These are phyloP conservation scores for Lasioglossum albipes DNA, from an alignment of 1,140 invertebrate genomes.

Conservation along the genomic window DNA sequence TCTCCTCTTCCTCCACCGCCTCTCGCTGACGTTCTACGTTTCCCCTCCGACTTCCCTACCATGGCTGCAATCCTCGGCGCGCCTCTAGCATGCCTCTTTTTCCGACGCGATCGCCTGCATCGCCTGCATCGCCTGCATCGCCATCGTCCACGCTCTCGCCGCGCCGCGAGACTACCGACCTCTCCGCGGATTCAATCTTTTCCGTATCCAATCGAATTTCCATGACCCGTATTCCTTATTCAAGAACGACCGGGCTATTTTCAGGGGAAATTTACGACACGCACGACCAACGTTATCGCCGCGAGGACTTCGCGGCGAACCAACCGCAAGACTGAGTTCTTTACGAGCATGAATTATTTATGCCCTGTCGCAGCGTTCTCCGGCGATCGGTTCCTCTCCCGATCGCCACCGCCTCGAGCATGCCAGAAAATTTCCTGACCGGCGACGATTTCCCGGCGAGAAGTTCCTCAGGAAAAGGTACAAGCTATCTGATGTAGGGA, in stretches of 20 bases:
- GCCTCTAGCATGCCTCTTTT: slow-evolving; percentile 31
- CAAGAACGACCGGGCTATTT: slow-evolving; percentile 13
- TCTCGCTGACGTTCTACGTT: slow-evolving; percentile 31
- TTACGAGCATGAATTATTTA: slow-evolving; percentile 46
- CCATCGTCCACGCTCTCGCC: neutral
- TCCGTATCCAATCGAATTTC: slow-evolving; percentile 25
- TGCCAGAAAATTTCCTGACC: too few species aligned
- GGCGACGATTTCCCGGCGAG: too few species aligned
- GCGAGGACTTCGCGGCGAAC: slow-evolving; percentile 5
- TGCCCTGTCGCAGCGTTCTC: slow-evolving; percentile 28
- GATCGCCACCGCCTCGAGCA: too few species aligned
- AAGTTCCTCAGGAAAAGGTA: too few species aligned
- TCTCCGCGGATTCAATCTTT: neutral
- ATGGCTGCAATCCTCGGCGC: neutral
- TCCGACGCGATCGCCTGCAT: slow-evolving; percentile 29
- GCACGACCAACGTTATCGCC: slow-evolving; percentile 15
- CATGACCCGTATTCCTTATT: slow-evolving; percentile 9
- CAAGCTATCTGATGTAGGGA: too few species aligned
- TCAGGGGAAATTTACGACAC: slow-evolving; percentile 24
- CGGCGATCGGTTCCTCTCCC: slow-evolving; percentile 1
- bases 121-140: slow-evolving; percentile 31
- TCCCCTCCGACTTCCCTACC: slow-evolving; percentile 30
- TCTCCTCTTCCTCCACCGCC: slow-evolving; percentile 30
- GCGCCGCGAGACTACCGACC: slow-evolving; percentile 1
- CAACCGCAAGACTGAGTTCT: slow-evolving; percentile 27